phyloP scores from a whole-genome alignment of 1,140 invertebrate genomes.

The Brachionus koreanus region DNA sequence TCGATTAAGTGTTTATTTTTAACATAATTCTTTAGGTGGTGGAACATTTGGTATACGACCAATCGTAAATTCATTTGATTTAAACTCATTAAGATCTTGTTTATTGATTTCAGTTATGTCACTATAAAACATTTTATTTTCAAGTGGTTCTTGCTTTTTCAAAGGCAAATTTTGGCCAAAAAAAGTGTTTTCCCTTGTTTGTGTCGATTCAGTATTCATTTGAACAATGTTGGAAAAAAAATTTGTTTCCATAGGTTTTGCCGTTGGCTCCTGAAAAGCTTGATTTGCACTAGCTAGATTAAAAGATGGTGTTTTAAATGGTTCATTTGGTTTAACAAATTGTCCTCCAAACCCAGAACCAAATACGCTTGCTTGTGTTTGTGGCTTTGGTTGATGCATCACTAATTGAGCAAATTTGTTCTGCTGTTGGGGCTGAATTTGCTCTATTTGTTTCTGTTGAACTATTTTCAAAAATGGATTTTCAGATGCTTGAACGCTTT shows the following conservation, averaged over 20 bases:
- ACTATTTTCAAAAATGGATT: conserved; percentile 29
- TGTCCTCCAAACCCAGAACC: not conserved
- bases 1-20: not conserved
- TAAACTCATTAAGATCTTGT: conserved; percentile 21
- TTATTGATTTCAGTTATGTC: not conserved
- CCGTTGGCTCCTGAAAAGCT: not conserved
- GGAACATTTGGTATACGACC: conserved; percentile 18
- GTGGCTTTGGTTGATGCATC: not conserved
- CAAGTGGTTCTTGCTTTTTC: not conserved
- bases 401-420: conserved; percentile 2
- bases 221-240: conserved; percentile 12
- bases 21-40: conserved; percentile 29
- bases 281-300: not conserved
- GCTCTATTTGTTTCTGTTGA: not conserved
- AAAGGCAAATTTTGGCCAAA: not conserved
- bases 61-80: conserved; percentile 27
- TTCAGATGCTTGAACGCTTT: not conserved
- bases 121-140: not conserved
- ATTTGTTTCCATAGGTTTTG: not conserved
- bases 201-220: not conserved
- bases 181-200: not conserved
- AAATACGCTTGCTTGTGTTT: not conserved
- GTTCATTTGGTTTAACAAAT: not conserved
- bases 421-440: not conserved
- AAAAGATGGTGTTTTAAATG: not conserved